These are phyloP conservation scores for Cerceris rybyensis DNA, from an alignment of 2,888 invertebrate species.

Conservation along the genomic window DNA sequence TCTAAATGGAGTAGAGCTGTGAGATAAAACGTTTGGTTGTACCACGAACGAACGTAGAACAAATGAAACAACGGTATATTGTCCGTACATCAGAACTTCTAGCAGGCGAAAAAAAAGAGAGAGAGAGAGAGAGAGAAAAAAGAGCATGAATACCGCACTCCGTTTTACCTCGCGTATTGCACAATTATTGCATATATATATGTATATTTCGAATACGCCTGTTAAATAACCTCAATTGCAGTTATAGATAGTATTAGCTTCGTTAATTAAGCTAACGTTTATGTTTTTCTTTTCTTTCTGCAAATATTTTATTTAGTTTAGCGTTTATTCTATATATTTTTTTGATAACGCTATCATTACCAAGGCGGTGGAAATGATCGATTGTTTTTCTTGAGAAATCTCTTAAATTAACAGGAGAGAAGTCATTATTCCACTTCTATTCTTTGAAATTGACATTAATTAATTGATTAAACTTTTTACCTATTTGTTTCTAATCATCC, in stretches of 20 bases:
- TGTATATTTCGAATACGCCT: no score
- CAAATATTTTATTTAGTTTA: neutral
- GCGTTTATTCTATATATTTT: neutral
- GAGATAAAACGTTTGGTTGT: slow-evolving; percentile 52
- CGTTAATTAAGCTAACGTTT: no score
- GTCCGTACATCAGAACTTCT: slow-evolving; percentile 40
- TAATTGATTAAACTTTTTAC: no score
- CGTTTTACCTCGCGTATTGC: slow-evolving; percentile 47
- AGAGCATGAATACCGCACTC: slow-evolving; percentile 31
- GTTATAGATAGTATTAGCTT: no score
- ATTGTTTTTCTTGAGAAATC: no score
- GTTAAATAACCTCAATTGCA: no score
- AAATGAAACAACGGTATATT: slow-evolving; percentile 29
- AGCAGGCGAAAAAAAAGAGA: slow-evolving; percentile 18
- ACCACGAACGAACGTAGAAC: slow-evolving; percentile 23
- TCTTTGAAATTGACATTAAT: no score
- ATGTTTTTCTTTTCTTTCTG: neutral
- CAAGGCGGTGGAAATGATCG: neutral
- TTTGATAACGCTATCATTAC: neutral
- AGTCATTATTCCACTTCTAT: no score
- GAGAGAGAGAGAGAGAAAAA: slow-evolving; percentile 11
- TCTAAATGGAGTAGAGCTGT: slow-evolving; percentile 51
- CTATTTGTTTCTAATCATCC: no score
- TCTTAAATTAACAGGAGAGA: no score
- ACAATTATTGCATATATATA: slow-evolving; percentile 21